A percentile compares a stretch with the other conserved stretches of the same genome.
Conservation (phyloP, 1,140 invertebrate species). For the Drosophila sechellia region DNA sequence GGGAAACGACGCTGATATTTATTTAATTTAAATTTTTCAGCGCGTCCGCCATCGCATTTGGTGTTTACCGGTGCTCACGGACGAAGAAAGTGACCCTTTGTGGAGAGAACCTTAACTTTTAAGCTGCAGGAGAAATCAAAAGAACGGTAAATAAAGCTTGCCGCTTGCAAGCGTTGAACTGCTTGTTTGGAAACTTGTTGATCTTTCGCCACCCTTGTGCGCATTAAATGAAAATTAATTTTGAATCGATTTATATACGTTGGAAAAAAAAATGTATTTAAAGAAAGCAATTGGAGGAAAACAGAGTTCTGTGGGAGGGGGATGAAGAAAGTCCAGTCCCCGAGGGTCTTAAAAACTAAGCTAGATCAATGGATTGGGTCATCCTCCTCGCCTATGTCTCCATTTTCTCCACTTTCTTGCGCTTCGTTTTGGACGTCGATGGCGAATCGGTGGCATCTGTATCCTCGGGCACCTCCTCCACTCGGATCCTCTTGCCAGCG, state of each 20-base stretch:
- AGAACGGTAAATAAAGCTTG: too few relatives aligned
- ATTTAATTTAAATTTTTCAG: too few relatives aligned
- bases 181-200: too few relatives aligned
- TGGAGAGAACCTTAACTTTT: too few relatives aligned
- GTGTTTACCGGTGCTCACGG: too few relatives aligned
- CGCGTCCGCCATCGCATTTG: too few relatives aligned
- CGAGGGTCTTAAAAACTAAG: constrained; percentile 3
- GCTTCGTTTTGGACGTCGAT: constrained; percentile 42
- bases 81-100: too few relatives aligned
- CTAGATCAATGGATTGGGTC: background rate
- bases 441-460: constrained; percentile 31
- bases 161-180: too few relatives aligned
- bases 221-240: background rate
- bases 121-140: too few relatives aligned
- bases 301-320: constrained; percentile 1
- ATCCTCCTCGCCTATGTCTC: constrained; percentile 30
- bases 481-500: constrained; percentile 72
- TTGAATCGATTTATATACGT: background rate
- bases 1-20: too few relatives aligned
- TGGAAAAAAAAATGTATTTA: constrained; percentile 13
- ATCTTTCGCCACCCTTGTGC: too few relatives aligned
- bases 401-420: constrained; percentile 66
- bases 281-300: background rate
- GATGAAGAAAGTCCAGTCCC: background rate
- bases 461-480: constrained; percentile 49